phyloP scores from a whole-genome alignment of 2,113 vertebrate species.

The Arizona elegans region DNA sequence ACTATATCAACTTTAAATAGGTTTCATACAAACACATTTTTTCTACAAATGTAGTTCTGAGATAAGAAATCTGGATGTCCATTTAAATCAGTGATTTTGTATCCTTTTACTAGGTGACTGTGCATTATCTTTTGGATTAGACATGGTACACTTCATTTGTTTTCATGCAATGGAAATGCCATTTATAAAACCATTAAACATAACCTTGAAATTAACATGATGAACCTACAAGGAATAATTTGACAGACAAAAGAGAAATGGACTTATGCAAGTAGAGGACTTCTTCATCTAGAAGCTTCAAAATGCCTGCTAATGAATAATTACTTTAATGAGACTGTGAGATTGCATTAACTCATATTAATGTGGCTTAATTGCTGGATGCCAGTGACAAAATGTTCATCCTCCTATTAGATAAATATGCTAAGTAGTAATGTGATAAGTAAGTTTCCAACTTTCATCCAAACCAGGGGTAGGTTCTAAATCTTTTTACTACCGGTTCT shows the following conservation, averaged over 20 bases:
- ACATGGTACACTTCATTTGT: conserved; percentile 30
- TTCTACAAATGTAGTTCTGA: conserved; percentile 58
- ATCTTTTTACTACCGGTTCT: too few relatives aligned
- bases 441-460: neutral
- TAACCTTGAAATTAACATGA: conserved; percentile 64
- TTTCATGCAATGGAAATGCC: conserved; percentile 45
- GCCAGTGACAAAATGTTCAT: neutral
- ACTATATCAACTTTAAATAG: conserved; percentile 51
- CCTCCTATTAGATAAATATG: conserved; percentile 15
- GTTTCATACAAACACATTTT: conserved; percentile 48
- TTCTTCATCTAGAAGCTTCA: conserved; percentile 40
- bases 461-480: too few relatives aligned
- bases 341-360: conserved; percentile 34
- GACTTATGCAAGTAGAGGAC: conserved; percentile 44
- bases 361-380: conserved; percentile 18
- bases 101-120: conserved; percentile 51
- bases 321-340: conserved; percentile 45
- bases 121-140: conserved; percentile 58
- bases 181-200: conserved; percentile 61
- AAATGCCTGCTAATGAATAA: conserved; percentile 50
- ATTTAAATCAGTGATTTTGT: conserved; percentile 52
- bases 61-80: conserved; percentile 55
- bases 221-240: conserved; percentile 56
- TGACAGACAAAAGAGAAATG: conserved; percentile 51
- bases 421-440: neutral